phyloP scores from a whole-genome alignment of 2,797 vertebrate genomes.

The Oophaga sylvatica region DNA sequence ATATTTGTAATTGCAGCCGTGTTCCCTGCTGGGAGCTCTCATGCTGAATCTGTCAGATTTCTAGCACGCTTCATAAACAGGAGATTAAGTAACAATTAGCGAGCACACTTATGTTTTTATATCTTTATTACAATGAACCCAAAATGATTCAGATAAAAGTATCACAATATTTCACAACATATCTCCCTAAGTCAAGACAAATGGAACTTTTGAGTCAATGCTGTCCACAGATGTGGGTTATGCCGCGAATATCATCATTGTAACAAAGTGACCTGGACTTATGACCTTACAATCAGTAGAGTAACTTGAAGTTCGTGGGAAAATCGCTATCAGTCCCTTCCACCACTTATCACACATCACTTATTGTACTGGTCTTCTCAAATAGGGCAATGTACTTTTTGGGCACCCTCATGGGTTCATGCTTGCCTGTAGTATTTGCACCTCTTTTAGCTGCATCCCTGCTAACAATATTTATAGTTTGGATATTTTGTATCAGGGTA shows the following conservation, averaged over 20 bases:
- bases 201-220: not conserved
- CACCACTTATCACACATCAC: too few species aligned
- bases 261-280: not conserved
- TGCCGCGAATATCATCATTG: not conserved
- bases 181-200: slow-evolving; percentile 25
- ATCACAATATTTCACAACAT: not conserved
- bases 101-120: not conserved
- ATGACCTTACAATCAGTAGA: not conserved
- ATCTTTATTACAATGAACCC: not conserved
- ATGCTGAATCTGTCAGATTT: slow-evolving; percentile 13
- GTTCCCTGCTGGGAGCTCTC: slow-evolving; percentile 18
- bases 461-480: too few species aligned
- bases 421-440: not conserved
- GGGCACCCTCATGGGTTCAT: not conserved
- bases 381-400: too few species aligned
- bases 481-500: too few species aligned
- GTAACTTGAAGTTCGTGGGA: not conserved
- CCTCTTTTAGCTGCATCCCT: not conserved
- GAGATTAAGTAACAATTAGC: slow-evolving; percentile 53
- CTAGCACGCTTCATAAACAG: not conserved
- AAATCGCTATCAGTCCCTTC: too few species aligned
- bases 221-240: not conserved
- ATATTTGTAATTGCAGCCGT: slow-evolving; percentile 21
- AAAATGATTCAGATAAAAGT: slow-evolving; percentile 39
- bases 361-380: too few species aligned